Conservation (phyloP, 92 coral and sea anemone species). For the Ricordea florida region DNA sequence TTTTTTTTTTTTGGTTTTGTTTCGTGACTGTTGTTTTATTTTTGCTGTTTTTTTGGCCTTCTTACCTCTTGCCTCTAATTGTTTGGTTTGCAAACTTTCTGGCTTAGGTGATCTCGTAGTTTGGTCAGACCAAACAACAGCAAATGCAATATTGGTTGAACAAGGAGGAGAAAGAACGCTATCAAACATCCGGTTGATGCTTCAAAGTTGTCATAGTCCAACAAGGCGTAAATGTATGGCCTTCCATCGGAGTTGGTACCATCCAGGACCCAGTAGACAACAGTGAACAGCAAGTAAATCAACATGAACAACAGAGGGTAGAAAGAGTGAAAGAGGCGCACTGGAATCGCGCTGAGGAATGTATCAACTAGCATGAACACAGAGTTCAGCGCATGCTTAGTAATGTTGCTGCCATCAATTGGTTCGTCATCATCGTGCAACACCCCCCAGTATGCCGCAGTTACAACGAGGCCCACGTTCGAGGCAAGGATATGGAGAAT, state of each 20-base stretch:
- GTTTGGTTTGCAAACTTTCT: too few relatives aligned
- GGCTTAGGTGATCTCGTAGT: constrained; percentile 15
- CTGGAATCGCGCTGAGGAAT: constrained; percentile 53
- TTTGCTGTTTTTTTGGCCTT: too few relatives aligned
- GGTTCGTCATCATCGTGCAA: constrained; percentile 49
- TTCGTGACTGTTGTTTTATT: too few relatives aligned
- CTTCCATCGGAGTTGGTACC: constrained; percentile 66
- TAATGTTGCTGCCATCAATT: constrained; percentile 55
- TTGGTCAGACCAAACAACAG: constrained; percentile 13
- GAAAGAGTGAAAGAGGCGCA: constrained; percentile 65
- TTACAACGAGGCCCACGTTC: constrained; percentile 64
- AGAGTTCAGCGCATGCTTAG: constrained; percentile 74
- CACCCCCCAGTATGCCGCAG: constrained; percentile 73
- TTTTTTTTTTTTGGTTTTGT: too few relatives aligned
- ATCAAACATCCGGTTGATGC: background rate
- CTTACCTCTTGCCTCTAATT: too few relatives aligned
- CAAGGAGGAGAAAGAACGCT: background rate
- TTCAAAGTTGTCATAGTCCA: constrained; percentile 57
- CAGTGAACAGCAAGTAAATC: constrained; percentile 56
- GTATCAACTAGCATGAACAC: constrained; percentile 67
- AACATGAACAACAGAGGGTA: constrained; percentile 48
- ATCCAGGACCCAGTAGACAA: constrained; percentile 69
- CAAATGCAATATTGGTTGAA: constrained; percentile 6
- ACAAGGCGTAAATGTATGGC: constrained; percentile 58
- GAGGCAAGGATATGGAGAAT: constrained; percentile 63